Conservation (phyloP, 1,140 invertebrate species). For the Teleogryllus occipitalis region DNA sequence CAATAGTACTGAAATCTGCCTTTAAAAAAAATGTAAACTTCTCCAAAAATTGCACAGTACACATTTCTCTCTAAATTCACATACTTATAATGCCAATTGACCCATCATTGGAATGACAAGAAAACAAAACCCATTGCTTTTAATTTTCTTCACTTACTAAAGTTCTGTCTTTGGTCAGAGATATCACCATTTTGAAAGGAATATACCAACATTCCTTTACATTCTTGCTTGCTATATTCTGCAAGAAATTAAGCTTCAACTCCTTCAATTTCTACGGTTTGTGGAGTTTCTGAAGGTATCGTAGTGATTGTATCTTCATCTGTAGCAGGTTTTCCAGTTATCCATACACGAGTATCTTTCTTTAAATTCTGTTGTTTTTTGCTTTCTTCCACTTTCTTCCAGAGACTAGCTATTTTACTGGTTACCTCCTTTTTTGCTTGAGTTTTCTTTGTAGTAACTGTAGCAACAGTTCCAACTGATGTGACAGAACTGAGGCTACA, state of each 20-base stretch:
- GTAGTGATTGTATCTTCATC: slow-evolving; percentile 12
- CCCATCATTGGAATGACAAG: neutral
- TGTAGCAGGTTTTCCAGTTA: slow-evolving; percentile 34
- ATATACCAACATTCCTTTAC: neutral
- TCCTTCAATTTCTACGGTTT: neutral
- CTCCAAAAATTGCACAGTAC: neutral
- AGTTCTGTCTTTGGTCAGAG: neutral
- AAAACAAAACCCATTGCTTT: neutral
- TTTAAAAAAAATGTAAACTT: neutral
- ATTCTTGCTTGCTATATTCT: neutral
- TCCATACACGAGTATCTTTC: slow-evolving; percentile 56
- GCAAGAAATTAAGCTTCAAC: neutral
- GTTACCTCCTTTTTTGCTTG: slow-evolving; percentile 58
- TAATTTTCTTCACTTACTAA: neutral
- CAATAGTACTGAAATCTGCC: neutral
- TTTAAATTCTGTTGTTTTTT: slow-evolving; percentile 49
- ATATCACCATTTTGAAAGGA: neutral
- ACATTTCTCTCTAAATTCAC: neutral
- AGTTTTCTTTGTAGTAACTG: slow-evolving; percentile 35
- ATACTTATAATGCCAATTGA: neutral
- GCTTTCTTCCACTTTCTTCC: slow-evolving; percentile 76
- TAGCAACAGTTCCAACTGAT: slow-evolving; percentile 2
- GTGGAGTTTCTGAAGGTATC: neutral
- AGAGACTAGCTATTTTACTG: slow-evolving; percentile 80
- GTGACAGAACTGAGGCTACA: slow-evolving; percentile 47